Conservation (phyloP, 2,888 invertebrate genomes). For the Gymnocheta viridis region DNA sequence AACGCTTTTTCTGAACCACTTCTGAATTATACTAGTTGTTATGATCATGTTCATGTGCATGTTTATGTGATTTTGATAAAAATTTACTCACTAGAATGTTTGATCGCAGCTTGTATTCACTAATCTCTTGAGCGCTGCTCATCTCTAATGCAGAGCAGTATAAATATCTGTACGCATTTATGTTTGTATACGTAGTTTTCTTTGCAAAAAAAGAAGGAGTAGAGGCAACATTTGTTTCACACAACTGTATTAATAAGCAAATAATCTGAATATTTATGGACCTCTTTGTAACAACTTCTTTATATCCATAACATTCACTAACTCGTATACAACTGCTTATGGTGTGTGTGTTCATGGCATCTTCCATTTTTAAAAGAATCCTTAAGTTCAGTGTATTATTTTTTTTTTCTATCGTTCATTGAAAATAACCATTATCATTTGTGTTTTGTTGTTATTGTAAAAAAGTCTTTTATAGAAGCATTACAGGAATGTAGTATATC, state of each 20-base stretch:
- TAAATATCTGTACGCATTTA: background rate
- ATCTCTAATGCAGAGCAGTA: background rate
- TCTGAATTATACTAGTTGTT: too few species aligned
- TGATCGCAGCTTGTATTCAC: too few species aligned
- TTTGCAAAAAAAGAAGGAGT: background rate
- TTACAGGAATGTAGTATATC: conserved; percentile 8
- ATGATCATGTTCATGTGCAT: too few species aligned
- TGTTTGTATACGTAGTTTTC: background rate
- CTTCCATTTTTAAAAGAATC: background rate
- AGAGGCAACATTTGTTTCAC: conserved; percentile 54
- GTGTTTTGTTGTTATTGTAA: conserved; percentile 36
- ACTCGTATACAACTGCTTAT: background rate
- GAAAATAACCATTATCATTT: conserved; percentile 60
- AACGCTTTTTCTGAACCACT: too few species aligned
- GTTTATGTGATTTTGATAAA: too few species aligned
- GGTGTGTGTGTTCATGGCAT: background rate
- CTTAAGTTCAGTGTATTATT: background rate
- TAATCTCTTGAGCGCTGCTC: background rate
- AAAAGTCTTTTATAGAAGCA: conserved; percentile 56
- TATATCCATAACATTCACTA: conserved; percentile 8
- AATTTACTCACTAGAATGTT: too few species aligned
- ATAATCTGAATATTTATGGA: conserved; percentile 80
- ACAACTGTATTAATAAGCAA: conserved; percentile 77
- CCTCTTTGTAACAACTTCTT: conserved; percentile 33
- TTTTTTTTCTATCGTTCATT: background rate